A percentile compares a stretch with the other conserved stretches of the same genome.
These are phyloP conservation scores for Crypturellus tataupa DNA, from an alignment of 2,797 vertebrate genomes.

Conservation along the genomic window DNA sequence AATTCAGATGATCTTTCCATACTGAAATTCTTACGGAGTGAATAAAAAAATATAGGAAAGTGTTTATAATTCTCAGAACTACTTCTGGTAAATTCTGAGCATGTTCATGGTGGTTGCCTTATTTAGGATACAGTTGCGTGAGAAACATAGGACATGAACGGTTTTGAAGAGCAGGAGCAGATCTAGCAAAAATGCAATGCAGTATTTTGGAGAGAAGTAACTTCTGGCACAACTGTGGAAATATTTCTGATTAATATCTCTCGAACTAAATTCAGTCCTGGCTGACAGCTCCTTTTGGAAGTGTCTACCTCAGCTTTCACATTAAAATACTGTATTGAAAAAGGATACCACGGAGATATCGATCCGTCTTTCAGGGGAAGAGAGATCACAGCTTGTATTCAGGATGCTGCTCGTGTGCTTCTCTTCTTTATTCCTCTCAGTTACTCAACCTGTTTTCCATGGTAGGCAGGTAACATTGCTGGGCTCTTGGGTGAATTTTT, in stretches of 20 bases:
- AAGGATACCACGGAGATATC: constrained; percentile 1
- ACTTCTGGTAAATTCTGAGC: background rate
- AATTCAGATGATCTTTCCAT: background rate
- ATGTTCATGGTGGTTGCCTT: background rate
- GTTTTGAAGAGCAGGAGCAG: background rate
- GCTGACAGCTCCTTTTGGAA: constrained; percentile 38
- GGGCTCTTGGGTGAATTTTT: background rate
- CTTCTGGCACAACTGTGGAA: background rate
- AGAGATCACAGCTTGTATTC: constrained; percentile 12
- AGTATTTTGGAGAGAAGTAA: background rate
- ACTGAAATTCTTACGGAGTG: fast-evolving
- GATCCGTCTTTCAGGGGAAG: constrained; percentile 9
- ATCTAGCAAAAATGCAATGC: background rate
- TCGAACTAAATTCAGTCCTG: constrained; percentile 13
- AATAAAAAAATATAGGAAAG: background rate
- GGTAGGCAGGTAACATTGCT: background rate
- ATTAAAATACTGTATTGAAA: constrained; percentile 39
- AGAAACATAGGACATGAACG: background rate
- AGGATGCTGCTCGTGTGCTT: background rate
- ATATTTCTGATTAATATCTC: constrained; percentile 33
- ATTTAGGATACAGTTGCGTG: background rate
- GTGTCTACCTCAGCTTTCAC: constrained; percentile 37
- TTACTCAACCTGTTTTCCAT: background rate
- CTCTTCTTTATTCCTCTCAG: background rate
- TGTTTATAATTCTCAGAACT: background rate